Conservation (phyloP, 2,113 vertebrate genomes). For the Laticauda laticaudata region DNA sequence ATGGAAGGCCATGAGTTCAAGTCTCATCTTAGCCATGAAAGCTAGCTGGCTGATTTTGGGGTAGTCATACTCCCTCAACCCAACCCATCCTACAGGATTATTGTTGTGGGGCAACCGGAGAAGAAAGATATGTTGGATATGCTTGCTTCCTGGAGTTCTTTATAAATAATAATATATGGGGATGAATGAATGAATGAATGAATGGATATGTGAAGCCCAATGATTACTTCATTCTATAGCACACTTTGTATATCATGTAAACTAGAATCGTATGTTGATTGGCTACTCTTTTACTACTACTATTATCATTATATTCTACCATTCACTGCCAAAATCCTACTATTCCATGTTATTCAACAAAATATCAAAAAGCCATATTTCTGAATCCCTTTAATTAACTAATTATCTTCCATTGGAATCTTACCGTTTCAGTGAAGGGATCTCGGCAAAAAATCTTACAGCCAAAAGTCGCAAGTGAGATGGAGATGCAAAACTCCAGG, state of each 20-base stretch:
- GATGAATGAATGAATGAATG: neutral
- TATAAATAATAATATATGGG: neutral
- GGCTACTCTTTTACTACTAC: neutral
- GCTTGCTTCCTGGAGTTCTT: neutral
- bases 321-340: neutral
- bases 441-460: slow-evolving; percentile 15
- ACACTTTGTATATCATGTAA: neutral
- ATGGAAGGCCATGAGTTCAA: neutral
- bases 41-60: neutral
- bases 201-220: neutral
- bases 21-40: neutral
- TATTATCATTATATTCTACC: neutral
- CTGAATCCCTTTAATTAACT: neutral
- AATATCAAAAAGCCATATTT: neutral
- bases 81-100: neutral
- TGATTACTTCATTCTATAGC: neutral
- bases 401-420: neutral
- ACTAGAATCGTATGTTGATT: neutral
- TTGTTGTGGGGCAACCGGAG: neutral
- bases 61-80: neutral
- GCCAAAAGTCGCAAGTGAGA: slow-evolving; percentile 19
- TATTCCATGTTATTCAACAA: neutral
- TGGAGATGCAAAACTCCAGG: slow-evolving; percentile 16
- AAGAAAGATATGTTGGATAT: neutral
- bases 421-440: slow-evolving; percentile 14